Base-by-base conservation (phyloP, 2,113 vertebrate genomes). In the Pluvianellus socialis region DNA sequence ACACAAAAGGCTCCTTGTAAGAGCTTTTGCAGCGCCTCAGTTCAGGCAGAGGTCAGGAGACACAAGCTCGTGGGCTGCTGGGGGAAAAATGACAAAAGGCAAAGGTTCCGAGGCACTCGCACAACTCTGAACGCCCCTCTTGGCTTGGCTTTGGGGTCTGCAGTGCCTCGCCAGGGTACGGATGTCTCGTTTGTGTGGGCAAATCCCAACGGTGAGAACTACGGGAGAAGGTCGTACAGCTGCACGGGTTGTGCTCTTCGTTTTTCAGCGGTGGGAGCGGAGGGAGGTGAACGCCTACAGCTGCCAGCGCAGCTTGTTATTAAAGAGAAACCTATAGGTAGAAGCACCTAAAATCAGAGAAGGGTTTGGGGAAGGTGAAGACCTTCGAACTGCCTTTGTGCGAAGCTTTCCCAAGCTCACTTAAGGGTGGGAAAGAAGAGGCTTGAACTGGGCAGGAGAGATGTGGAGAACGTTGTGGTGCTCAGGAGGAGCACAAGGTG, bases 11-110 rank as follows among this genome's bases (percentile, higher is more conserved):
- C 83, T 90, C 50, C 53, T 90, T 93, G 94, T 94, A 91, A 91
- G 82, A 83, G 32, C 88, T 92, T 96, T 67, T 77, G 94, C 96
- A 92, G 73, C 63, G 7, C 71, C n/a, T 44, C 9, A 82, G 95
- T 97, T 98, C 95, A 97, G 74, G 80, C 53, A 62, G 94, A 67
- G 97, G 95, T 94, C 96, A 93, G 91, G 79, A 94, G 75, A 90
- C 92, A 21, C 63, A 23, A 24, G 21, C 65, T 72, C 28, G 7
- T 6, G 17, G 24, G 44, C 62, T 88, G 38, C 77, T 66, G n/a
- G 45, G 27, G 58, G 21, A n/a, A 47, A 63, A 61, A 75, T 6
- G 32, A 21, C 9, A 40, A 49, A 38, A 45, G 32, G 14, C 49
- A 49, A 35, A 80, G 52, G 50, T 40, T 95, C 76, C 35, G 63